Evolutionary conservation across 1,140 invertebrate genomes (phyloP).

Genomic region (Neotoxoptera formosana): DNA sequence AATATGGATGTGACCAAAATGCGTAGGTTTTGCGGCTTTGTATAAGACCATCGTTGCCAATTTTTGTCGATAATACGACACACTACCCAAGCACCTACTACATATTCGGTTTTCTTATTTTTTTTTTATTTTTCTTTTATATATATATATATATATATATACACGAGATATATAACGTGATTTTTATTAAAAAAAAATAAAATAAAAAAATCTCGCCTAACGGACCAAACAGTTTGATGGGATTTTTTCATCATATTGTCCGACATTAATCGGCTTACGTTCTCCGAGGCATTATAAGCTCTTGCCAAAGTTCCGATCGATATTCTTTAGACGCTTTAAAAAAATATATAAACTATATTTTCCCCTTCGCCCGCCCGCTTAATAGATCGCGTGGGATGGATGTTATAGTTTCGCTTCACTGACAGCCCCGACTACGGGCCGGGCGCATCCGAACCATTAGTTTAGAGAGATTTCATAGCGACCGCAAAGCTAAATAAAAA

Average conservation of each 20-base stretch:
- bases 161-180: background rate
- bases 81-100: background rate
- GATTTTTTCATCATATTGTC: constrained; percentile 56
- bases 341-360: constrained; percentile 46
- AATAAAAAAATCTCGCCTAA: constrained; percentile 31
- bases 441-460: constrained; percentile 31
- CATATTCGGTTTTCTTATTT: constrained; percentile 14
- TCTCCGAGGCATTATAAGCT: constrained; percentile 52
- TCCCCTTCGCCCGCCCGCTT: background rate
- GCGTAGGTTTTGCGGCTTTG: constrained; percentile 16
- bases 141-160: no score
- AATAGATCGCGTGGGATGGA: constrained; percentile 43
- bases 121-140: background rate
- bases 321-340: constrained; percentile 54
- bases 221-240: constrained; percentile 54
- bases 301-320: constrained; percentile 52
- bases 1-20: constrained; percentile 20
- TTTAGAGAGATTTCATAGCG: constrained; percentile 33
- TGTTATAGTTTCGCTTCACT: constrained; percentile 39
- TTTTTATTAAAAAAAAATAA: constrained; percentile 52
- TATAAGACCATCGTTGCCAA: background rate
- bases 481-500: constrained; percentile 26
- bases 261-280: constrained; percentile 56
- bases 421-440: constrained; percentile 17
- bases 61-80: constrained; percentile 15